A percentile compares a stretch with the other conserved stretches of the same genome.
phyloP scores from a whole-genome alignment of 2,113 vertebrate species.

The Aegotheles bennettii region DNA sequence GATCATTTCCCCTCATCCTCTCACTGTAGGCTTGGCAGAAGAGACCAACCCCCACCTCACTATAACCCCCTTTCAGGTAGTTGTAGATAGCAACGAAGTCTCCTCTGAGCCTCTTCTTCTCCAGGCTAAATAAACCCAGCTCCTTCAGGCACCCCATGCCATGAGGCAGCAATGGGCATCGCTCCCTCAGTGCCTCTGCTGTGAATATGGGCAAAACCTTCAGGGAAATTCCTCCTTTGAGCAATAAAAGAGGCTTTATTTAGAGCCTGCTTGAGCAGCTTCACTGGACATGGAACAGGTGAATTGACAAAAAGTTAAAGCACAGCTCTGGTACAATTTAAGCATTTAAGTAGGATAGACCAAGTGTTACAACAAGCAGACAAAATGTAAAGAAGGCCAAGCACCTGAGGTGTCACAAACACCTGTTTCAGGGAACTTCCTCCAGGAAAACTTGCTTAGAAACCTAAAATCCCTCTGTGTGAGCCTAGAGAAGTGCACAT shows the following conservation, averaged over 20 bases:
- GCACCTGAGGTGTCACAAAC: background rate
- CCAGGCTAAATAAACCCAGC: too few species aligned
- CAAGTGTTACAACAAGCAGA: background rate
- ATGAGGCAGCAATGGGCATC: too few species aligned
- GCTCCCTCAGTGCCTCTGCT: background rate
- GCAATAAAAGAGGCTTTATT: background rate
- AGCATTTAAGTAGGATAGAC: background rate
- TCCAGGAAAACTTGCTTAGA: background rate
- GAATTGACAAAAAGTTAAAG: background rate
- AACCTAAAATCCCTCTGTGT: background rate
- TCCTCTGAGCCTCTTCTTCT: too few species aligned
- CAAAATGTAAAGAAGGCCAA: background rate
- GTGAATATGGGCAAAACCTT: background rate
- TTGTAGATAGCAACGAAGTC: too few species aligned
- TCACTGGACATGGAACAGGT: background rate
- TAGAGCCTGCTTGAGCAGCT: background rate
- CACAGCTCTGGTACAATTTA: background rate
- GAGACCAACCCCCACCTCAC: too few species aligned
- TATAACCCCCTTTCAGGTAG: too few species aligned
- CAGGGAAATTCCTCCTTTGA: background rate
- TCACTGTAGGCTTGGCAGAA: too few species aligned
- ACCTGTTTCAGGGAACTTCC: background rate
- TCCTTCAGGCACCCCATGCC: too few species aligned
- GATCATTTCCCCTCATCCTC: too few species aligned
- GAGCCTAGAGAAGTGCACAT: background rate